Percentiles rank a stretch among this genome's conserved stretches.
Evolutionary conservation across 2,113 vertebrate species (phyloP).

Genomic region (Salvelinus alpinus): DNA sequence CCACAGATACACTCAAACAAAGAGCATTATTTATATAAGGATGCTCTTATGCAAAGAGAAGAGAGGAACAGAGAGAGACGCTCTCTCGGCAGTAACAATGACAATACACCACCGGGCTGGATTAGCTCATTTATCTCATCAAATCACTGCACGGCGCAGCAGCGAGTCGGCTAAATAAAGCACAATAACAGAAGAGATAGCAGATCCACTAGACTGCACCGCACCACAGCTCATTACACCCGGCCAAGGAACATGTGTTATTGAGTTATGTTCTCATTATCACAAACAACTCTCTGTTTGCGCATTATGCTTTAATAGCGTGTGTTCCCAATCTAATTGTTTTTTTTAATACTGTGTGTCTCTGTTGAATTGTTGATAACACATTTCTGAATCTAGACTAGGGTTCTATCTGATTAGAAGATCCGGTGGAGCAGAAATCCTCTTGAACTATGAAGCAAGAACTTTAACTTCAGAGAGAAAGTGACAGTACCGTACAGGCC

Average conservation of each 20-base stretch:
- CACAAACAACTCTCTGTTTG: constrained; percentile 4
- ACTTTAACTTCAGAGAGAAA: no score
- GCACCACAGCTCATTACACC: constrained; percentile 21
- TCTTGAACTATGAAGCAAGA: no score
- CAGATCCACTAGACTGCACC: not conserved
- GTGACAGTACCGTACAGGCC: no score
- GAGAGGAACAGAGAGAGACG: not conserved
- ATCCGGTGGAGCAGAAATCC: no score
- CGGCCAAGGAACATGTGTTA: constrained; percentile 11
- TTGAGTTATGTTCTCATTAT: constrained; percentile 40
- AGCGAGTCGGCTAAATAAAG: constrained; percentile 22
- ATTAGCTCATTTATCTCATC: constrained; percentile 22
- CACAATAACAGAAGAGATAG: constrained; percentile 11
- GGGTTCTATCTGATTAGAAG: constrained; percentile 18
- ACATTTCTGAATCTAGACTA: constrained; percentile 33
- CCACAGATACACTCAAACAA: constrained; percentile 54
- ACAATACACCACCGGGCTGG: constrained; percentile 3
- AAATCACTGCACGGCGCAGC: constrained; percentile 11
- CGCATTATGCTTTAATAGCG: constrained; percentile 4
- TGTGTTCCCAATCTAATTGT: constrained; percentile 6
- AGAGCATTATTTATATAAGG: constrained; percentile 65
- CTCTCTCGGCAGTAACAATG: constrained; percentile 11
- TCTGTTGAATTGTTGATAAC: constrained; percentile 18
- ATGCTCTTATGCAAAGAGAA: constrained; percentile 19
- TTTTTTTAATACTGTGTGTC: not conserved